Evolutionary conservation across 2,113 vertebrate species (phyloP).

Genomic region (Tauraco erythrolophus): DNA sequence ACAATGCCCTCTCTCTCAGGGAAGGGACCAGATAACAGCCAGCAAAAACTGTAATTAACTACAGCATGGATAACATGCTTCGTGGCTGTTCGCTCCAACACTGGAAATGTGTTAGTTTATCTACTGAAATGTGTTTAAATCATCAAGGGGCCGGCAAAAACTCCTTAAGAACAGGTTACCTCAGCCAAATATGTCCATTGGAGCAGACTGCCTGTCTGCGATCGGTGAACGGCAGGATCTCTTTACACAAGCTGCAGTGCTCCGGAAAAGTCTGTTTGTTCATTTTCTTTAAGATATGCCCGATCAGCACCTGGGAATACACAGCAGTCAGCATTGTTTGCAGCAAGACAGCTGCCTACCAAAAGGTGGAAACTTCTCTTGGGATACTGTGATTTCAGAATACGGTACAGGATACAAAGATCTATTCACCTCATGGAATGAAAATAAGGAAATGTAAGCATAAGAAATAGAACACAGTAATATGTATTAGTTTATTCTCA

Average conservation of each 20-base stretch:
- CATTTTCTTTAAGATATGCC: slow-evolving; percentile 96
- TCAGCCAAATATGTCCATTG: slow-evolving; percentile 96
- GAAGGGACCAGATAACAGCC: background rate
- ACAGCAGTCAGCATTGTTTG: background rate
- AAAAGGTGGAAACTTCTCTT: background rate
- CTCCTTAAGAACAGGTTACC: slow-evolving; percentile 71
- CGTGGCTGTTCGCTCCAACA: background rate
- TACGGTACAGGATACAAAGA: background rate
- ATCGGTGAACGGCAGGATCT: slow-evolving; percentile 90
- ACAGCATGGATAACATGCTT: background rate
- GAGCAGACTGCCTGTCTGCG: slow-evolving; percentile 87
- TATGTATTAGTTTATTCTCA: background rate
- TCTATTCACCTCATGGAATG: background rate
- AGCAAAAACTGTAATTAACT: background rate
- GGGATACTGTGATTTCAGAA: background rate
- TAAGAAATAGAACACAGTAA: background rate
- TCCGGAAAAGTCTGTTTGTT: slow-evolving; percentile 95
- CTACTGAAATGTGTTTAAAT: background rate
- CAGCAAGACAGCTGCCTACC: background rate
- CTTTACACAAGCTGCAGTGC: slow-evolving; percentile 92
- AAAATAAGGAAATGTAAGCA: background rate
- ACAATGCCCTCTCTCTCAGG: background rate
- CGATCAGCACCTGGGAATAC: slow-evolving; percentile 89
- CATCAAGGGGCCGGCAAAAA: background rate
- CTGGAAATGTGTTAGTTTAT: background rate